Percentiles rank a stretch among this genome's conserved stretches.
Evolutionary conservation across 2,113 vertebrate genomes (phyloP).

Genomic region (Puffinus mauretanicus): DNA sequence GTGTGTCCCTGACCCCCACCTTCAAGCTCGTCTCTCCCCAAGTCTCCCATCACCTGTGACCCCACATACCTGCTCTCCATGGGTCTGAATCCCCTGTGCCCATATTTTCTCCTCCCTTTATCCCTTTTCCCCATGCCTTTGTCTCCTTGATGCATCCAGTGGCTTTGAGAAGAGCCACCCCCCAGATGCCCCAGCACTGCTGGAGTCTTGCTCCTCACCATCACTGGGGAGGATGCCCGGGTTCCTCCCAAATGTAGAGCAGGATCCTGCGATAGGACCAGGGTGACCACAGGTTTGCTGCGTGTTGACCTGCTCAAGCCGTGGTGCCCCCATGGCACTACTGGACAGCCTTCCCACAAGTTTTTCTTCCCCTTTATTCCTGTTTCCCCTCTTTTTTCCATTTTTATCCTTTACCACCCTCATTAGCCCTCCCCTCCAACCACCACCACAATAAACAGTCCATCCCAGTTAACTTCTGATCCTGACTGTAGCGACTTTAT

Average conservation of each 20-base stretch:
- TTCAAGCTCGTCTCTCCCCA: neutral
- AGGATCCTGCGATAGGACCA: neutral
- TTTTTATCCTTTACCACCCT: neutral
- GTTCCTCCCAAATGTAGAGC: too few species aligned
- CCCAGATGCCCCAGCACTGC: neutral
- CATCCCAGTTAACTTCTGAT: neutral
- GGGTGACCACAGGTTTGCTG: neutral
- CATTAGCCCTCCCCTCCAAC: neutral
- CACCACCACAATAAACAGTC: neutral
- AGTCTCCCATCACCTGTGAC: neutral
- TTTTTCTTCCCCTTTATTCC: neutral
- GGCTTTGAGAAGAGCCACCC: neutral
- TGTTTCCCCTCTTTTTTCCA: neutral
- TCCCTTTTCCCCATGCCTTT: neutral
- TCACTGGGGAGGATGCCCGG: neutral
- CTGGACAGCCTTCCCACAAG: neutral
- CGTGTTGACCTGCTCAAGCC: neutral
- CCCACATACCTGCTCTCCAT: neutral
- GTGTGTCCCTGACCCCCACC: too few species aligned
- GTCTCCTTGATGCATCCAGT: neutral
- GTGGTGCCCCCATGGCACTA: neutral
- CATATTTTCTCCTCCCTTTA: too few species aligned
- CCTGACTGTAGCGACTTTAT: neutral
- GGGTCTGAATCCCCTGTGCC: neutral
- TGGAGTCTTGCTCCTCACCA: neutral